Percentiles rank a stretch among this genome's conserved stretches.
These are phyloP conservation scores for Nephrotoma appendiculata DNA, from an alignment of 2,888 invertebrate species.

Conservation along the genomic window DNA sequence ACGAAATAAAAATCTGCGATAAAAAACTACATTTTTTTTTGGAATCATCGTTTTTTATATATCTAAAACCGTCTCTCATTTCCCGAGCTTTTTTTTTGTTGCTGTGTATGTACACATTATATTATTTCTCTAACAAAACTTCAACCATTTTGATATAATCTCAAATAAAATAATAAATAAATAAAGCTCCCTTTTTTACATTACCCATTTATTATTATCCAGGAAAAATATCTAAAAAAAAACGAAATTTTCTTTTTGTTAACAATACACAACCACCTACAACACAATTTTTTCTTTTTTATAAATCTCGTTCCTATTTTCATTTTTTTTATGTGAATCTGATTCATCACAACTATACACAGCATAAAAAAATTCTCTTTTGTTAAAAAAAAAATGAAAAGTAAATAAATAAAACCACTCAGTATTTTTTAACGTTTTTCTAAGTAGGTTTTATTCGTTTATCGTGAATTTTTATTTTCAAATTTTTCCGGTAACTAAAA, in stretches of 20 bases:
- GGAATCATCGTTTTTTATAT: not conserved
- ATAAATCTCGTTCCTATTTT: not conserved
- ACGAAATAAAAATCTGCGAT: not conserved
- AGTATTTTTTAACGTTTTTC: not conserved
- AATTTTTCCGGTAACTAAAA: not conserved
- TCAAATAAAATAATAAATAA: not conserved
- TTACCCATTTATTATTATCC: not conserved
- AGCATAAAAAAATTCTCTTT: not conserved
- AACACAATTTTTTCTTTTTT: not conserved
- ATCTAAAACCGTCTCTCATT: not conserved
- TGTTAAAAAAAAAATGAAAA: not conserved
- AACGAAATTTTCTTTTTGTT: not conserved
- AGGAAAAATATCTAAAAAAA: not conserved
- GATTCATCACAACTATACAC: conserved; percentile 4
- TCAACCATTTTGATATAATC: conserved; percentile 3
- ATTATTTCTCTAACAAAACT: conserved; percentile 2
- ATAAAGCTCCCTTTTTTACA: conserved; percentile 3
- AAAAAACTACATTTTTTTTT: not conserved
- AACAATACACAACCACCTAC: not conserved
- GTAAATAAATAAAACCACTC: not conserved
- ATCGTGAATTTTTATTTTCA: not conserved
- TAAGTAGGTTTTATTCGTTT: not conserved
- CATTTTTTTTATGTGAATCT: not conserved
- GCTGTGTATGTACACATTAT: not conserved
- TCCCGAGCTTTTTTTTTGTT: not conserved